These are phyloP conservation scores for Oligia latruncula DNA, from an alignment of 2,888 invertebrate species.

Conservation along the genomic window DNA sequence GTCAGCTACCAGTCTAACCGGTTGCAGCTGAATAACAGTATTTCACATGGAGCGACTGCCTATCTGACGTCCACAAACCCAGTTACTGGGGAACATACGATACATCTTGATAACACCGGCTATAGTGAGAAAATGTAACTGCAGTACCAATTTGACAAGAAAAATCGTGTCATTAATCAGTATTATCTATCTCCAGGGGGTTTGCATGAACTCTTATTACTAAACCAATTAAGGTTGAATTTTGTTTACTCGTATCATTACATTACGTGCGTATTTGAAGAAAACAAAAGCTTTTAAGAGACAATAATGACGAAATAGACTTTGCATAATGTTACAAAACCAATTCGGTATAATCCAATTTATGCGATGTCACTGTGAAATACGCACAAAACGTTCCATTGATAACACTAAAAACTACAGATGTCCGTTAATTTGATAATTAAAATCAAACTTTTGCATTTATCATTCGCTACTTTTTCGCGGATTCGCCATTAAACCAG, in stretches of 20 bases:
- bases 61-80: background rate
- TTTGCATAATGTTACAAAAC: background rate
- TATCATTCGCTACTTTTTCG: too few relatives aligned
- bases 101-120: background rate
- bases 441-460: constrained; percentile 4
- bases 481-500: too few relatives aligned
- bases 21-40: background rate
- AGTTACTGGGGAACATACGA: background rate
- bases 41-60: background rate
- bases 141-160: background rate
- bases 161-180: background rate
- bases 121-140: background rate
- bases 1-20: background rate
- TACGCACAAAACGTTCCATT: background rate
- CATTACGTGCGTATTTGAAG: background rate
- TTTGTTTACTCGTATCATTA: background rate
- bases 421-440: constrained; percentile 3
- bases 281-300: background rate
- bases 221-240: background rate
- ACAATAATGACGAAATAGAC: background rate
- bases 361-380: background rate
- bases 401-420: background rate
- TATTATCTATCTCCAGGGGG: background rate
- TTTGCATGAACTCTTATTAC: background rate
- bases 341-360: background rate